Conservation (phyloP, 2,888 invertebrate genomes). For the Plagodis dolabraria region DNA sequence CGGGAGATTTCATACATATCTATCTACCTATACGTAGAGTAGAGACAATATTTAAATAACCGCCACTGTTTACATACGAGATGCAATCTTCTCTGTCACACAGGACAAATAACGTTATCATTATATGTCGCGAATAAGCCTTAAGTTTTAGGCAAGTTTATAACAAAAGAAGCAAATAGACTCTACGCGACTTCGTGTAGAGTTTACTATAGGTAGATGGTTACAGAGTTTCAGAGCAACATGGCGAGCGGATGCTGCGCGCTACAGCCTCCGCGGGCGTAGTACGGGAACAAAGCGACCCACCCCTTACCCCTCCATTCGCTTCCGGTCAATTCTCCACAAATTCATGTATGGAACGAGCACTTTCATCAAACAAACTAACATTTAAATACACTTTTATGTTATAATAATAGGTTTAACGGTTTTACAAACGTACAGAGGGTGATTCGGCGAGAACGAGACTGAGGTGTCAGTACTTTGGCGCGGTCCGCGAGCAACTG, state of each 20-base stretch:
- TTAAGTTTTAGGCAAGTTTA: slow-evolving; percentile 23
- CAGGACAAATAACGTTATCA: slow-evolving; percentile 25
- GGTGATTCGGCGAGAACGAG: slow-evolving; percentile 41
- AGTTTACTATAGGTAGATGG: slow-evolving; percentile 19
- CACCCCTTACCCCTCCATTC: slow-evolving; percentile 59
- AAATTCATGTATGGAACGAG: slow-evolving; percentile 65
- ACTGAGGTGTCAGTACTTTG: slow-evolving; percentile 40
- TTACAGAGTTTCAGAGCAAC: slow-evolving; percentile 48
- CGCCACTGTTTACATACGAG: slow-evolving; percentile 10
- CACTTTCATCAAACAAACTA: slow-evolving; percentile 52
- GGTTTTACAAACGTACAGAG: slow-evolving; percentile 55
- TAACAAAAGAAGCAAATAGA: slow-evolving; percentile 27
- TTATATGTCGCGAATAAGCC: slow-evolving; percentile 5
- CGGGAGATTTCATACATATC: slow-evolving; percentile 22
- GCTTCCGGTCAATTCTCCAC: slow-evolving; percentile 55
- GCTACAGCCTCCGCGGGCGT: slow-evolving; percentile 77
- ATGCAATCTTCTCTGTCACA: slow-evolving; percentile 21
- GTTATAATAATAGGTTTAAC: slow-evolving; percentile 45
- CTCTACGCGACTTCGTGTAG: slow-evolving; percentile 1
- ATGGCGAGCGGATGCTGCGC: slow-evolving; percentile 80
- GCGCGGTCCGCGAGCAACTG: slow-evolving; percentile 81
- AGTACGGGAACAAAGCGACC: slow-evolving; percentile 77
- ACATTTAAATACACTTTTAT: slow-evolving; percentile 48
- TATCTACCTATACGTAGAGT: slow-evolving; percentile 2
- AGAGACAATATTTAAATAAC: slow-evolving; percentile 23